Base-by-base conservation (phyloP, 2,797 vertebrate genomes). In the Notamacropus eugenii region DNA sequence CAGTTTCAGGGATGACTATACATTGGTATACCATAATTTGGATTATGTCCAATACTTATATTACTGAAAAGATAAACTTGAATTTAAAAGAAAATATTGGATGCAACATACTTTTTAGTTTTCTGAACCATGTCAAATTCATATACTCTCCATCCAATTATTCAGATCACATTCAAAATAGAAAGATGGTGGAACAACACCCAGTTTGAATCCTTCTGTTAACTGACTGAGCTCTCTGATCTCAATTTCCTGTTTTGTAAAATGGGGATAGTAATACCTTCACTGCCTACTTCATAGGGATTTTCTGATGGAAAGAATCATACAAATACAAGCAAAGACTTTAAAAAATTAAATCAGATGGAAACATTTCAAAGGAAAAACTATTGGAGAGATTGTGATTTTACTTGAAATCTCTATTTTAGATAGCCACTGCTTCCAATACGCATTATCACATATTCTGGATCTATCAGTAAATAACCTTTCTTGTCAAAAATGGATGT, bases 331-430 rank as follows among this genome's bases (percentile, higher is more conserved):
- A 92, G 50, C 29, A 96, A 67, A 91, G 46, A 90, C 90, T 94
- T 91, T 91, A 57, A n/a, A 93, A 95, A 94, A 91, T 92, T 74
- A 95, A 94, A 91, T 28, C 94, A 90, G 96, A 96, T 74, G 19
- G 55, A 97, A 96, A 28, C 0, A 16, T 94, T 96, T 90, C 27
- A 96, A 92, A 22, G n/a, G 91, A 92, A 96, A 1, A 0, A 94
- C 28, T 95, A 22, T 11, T 91, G 93, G 31, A 5, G 59, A 67
- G 34, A 34, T 67, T 34, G 93, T 62, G 0, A 34, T 91, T 95
- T 95, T 96, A 52, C 31, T 91, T 95, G 56, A 14, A 34, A 95
- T 94, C 6, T 93, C 54, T 34, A 12, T 34, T 31, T 62, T 29
- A 93, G n/a, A 46, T 94, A 6, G 0, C 31, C 54, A 97, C 54